Evolutionary conservation across 2,113 vertebrate species (phyloP), one percentile per base, ranked within the genome.

Genomic region (Alexandromys fortis): DNA sequence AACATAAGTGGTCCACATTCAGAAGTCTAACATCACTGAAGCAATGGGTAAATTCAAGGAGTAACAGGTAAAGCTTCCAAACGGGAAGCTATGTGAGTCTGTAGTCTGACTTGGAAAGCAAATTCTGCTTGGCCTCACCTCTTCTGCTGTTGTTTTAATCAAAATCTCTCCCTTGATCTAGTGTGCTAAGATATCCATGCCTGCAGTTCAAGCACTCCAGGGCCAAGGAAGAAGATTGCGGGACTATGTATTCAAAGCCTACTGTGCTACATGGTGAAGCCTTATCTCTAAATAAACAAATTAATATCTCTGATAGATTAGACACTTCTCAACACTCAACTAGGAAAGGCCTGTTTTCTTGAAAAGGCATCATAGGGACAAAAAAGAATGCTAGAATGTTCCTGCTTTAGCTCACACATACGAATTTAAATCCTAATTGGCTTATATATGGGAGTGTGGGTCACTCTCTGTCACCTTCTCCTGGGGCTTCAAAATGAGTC

Each of bases 401-500:
- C 85, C 86, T 77, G 79, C 93, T 97, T 97, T 91, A 96, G 89
- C 38, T 89, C 92, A 97, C 97, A 86, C 92, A 91, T 96, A 95
- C 88, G 92, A 47, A 95, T 96, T 95, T 94, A 96, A 93, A 89
- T 92, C 67, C 19, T 90, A 3, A 93, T 0, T 76, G 73, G 55
- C 93, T 97, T 94, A 95, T 17, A 19, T 16, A 28, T 61, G 9
- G 26, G 16, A 10, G 14, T 45, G 58, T 85, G 38, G 95, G 95
- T 94, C 92, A 91, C 93, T 96, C 92, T 91, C 96, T 95, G 96
- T 97, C 96, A 94, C 96, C 96, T 96, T 4, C 83, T 95, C 4
- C 86, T 94, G 86, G 79, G 0, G 0, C 90, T 92, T 87, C 92
- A 97, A 92, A 85, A 97, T 83, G 12, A 42, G 61, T 95, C 96